These are phyloP conservation scores for Saccopteryx leptura DNA, from an alignment of 2,113 vertebrate genomes.

Conservation along the genomic window DNA sequence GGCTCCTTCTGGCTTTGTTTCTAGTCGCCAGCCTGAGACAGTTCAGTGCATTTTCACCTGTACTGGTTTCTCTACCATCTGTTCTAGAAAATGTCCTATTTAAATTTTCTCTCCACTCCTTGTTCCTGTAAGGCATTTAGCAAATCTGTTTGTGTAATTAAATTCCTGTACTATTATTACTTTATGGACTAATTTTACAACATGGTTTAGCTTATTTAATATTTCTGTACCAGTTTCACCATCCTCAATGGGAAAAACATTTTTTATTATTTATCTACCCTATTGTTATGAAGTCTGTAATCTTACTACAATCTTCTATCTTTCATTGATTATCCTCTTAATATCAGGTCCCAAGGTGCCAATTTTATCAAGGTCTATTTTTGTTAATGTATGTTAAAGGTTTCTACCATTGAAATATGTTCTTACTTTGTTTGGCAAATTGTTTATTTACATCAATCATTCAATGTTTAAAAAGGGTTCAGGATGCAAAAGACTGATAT, in stretches of 20 bases:
- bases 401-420: background rate
- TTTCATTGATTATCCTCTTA: background rate
- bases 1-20: constrained; percentile 36
- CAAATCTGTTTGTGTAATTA: constrained; percentile 83
- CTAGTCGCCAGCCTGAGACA: background rate
- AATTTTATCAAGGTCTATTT: constrained; percentile 34
- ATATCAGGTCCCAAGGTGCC: background rate
- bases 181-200: constrained; percentile 76
- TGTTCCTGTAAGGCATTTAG: constrained; percentile 78
- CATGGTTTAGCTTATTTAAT: constrained; percentile 68
- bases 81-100: constrained; percentile 76
- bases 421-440: constrained; percentile 14
- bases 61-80: constrained; percentile 54
- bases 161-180: constrained; percentile 77
- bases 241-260: background rate
- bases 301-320: background rate
- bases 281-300: constrained; percentile 14
- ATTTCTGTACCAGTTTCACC: constrained; percentile 53
- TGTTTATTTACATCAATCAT: background rate
- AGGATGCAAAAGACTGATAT: background rate
- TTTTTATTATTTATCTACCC: background rate
- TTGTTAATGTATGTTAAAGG: background rate
- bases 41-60: constrained; percentile 30
- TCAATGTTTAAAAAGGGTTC: background rate
- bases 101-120: constrained; percentile 70